phyloP scores from a whole-genome alignment of 2,888 invertebrate species.

The Myathropa florea region DNA sequence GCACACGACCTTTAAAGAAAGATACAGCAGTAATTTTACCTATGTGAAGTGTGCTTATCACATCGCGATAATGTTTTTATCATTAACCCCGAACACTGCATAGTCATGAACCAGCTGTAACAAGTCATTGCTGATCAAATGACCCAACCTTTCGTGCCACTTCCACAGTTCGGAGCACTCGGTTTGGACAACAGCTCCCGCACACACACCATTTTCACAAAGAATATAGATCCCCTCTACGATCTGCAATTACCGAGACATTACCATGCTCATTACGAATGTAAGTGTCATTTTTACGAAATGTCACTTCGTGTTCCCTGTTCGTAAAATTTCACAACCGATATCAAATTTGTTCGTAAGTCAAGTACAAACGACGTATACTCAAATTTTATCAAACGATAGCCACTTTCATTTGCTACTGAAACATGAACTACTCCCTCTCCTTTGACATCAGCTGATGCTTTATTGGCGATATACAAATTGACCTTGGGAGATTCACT shows the following conservation, averaged over 20 bases:
- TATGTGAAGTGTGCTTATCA: slow-evolving; percentile 8
- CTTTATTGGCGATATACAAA: background rate
- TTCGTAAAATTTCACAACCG: slow-evolving; percentile 32
- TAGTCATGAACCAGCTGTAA: slow-evolving; percentile 27
- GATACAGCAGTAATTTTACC: slow-evolving; percentile 50
- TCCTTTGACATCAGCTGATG: slow-evolving; percentile 41
- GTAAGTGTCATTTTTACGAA: slow-evolving; percentile 34
- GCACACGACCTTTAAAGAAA: too few relatives aligned
- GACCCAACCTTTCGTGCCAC: slow-evolving; percentile 57
- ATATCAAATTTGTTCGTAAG: slow-evolving; percentile 17
- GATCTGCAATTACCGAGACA: slow-evolving; percentile 33
- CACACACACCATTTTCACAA: slow-evolving; percentile 23
- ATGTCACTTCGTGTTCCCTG: slow-evolving; percentile 46
- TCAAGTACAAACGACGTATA: slow-evolving; percentile 44
- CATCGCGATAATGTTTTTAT: slow-evolving; percentile 16
- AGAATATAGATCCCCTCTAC: slow-evolving; percentile 49
- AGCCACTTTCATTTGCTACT: too few relatives aligned
- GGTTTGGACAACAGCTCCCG: slow-evolving; percentile 38
- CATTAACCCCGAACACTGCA: slow-evolving; percentile 19
- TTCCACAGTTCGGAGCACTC: slow-evolving; percentile 60
- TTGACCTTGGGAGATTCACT: background rate
- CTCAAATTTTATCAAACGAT: slow-evolving; percentile 33
- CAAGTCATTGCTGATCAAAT: slow-evolving; percentile 56
- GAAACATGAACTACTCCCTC: slow-evolving; percentile 39
- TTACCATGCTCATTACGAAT: slow-evolving; percentile 27